Evolutionary conservation across 2,888 invertebrate species (phyloP).

Genomic region (Dasysyrphus albostriatus): DNA sequence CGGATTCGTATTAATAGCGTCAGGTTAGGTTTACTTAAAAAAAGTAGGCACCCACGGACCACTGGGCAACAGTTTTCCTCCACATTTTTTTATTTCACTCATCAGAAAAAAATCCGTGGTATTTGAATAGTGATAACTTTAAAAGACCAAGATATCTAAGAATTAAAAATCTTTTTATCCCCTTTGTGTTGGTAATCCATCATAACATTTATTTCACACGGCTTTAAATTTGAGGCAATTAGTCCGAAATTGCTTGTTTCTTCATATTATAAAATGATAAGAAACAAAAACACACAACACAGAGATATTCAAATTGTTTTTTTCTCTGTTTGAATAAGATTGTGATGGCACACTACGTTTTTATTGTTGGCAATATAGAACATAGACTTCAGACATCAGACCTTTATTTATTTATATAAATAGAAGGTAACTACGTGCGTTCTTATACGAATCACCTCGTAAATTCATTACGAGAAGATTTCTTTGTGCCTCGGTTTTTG

Average conservation of each 20-base stretch:
- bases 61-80: too few species aligned
- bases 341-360: slow-evolving; percentile 59
- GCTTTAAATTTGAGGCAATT: slow-evolving; percentile 54
- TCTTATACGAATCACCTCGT: slow-evolving; percentile 45
- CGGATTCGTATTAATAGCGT: too few species aligned
- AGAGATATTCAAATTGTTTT: slow-evolving; percentile 69
- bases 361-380: slow-evolving; percentile 63
- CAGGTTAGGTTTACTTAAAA: too few species aligned
- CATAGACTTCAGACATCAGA: slow-evolving; percentile 41
- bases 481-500: slow-evolving; percentile 54
- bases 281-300: slow-evolving; percentile 48
- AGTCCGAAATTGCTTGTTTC: slow-evolving; percentile 55
- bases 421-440: slow-evolving; percentile 37
- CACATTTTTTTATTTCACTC: neutral
- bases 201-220: slow-evolving; percentile 50
- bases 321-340: slow-evolving; percentile 70
- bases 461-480: slow-evolving; percentile 62
- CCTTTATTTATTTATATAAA: slow-evolving; percentile 60
- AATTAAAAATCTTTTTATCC: slow-evolving; percentile 33
- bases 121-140: slow-evolving; percentile 53
- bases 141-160: slow-evolving; percentile 21
- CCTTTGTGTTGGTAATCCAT: slow-evolving; percentile 54
- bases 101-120: slow-evolving; percentile 12
- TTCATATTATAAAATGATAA: slow-evolving; percentile 60
- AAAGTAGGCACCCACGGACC: too few species aligned